These are phyloP conservation scores for Nomia melanderi DNA, from an alignment of 1,140 invertebrate genomes.

Conservation along the genomic window DNA sequence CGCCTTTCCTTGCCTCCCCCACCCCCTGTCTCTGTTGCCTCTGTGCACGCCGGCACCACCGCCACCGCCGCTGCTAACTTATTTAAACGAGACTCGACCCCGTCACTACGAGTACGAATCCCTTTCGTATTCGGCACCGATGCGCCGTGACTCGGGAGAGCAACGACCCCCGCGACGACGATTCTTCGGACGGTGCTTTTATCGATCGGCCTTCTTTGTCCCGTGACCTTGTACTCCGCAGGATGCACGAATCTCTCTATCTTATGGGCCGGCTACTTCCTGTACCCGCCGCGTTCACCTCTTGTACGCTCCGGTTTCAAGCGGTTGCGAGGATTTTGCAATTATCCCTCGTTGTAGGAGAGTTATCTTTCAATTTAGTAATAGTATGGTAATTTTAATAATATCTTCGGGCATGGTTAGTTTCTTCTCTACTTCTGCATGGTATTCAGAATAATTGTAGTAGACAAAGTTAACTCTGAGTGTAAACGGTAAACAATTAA, in stretches of 20 bases:
- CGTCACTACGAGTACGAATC: slow-evolving; percentile 64
- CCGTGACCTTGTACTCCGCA: slow-evolving; percentile 59
- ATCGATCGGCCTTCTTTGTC: slow-evolving; percentile 62
- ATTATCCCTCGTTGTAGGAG: too few relatives aligned
- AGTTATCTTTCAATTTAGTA: too few relatives aligned
- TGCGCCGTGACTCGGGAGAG: slow-evolving; percentile 58
- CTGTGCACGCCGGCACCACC: slow-evolving; percentile 10
- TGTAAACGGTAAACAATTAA: too few relatives aligned
- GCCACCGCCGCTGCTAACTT: slow-evolving; percentile 62
- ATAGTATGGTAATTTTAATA: too few relatives aligned
- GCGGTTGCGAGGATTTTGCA: too few relatives aligned
- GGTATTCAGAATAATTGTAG: too few relatives aligned
- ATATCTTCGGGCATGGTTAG: too few relatives aligned
- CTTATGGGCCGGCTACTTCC: not conserved
- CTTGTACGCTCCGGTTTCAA: too few relatives aligned
- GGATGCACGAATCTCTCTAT: slow-evolving; percentile 6
- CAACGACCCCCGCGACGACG: slow-evolving; percentile 58
- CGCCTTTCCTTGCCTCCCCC: slow-evolving; percentile 53
- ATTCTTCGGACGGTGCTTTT: slow-evolving; percentile 61
- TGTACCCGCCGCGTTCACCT: not conserved
- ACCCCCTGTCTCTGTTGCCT: not conserved
- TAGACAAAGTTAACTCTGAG: too few relatives aligned
- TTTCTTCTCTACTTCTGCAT: too few relatives aligned
- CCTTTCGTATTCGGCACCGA: slow-evolving; percentile 58
- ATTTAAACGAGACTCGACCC: slow-evolving; percentile 66